Conservation (phyloP, 2,797 vertebrate species). For the Hipposideros larvatus region DNA sequence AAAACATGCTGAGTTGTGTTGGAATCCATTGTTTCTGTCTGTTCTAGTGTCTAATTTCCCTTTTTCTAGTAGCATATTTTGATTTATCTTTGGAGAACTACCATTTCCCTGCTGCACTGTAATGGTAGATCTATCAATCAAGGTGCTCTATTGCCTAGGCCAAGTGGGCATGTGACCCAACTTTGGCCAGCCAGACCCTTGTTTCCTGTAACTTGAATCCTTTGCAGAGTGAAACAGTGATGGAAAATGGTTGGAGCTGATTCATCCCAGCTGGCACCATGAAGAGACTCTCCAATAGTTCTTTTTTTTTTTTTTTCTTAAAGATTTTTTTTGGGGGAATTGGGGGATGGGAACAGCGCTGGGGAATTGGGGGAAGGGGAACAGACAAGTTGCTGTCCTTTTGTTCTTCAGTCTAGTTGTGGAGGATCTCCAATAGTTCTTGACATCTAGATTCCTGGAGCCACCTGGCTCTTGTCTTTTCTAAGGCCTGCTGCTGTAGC, state of each 20-base stretch:
- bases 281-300: background rate
- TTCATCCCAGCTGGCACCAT: background rate
- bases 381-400: no score
- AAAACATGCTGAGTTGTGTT: background rate
- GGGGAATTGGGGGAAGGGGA: no score
- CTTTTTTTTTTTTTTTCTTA: no score
- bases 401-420: no score
- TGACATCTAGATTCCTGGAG: background rate
- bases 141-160: background rate
- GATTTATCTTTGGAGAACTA: background rate
- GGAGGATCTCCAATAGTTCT: no score
- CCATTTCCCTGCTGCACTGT: background rate
- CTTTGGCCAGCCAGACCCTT: background rate
- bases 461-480: background rate
- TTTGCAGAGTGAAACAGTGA: constrained; percentile 47
- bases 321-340: no score
- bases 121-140: background rate
- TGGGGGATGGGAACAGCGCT: no score
- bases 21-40: background rate
- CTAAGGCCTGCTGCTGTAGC: background rate
- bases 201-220: background rate
- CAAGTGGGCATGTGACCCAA: background rate
- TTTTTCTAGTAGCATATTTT: background rate
- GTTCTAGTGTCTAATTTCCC: background rate
- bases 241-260: background rate